Evolutionary conservation across 2,888 invertebrate genomes (phyloP), one percentile per base, ranked within the genome.

Genomic region (Hemistola chrysoprasaria): DNA sequence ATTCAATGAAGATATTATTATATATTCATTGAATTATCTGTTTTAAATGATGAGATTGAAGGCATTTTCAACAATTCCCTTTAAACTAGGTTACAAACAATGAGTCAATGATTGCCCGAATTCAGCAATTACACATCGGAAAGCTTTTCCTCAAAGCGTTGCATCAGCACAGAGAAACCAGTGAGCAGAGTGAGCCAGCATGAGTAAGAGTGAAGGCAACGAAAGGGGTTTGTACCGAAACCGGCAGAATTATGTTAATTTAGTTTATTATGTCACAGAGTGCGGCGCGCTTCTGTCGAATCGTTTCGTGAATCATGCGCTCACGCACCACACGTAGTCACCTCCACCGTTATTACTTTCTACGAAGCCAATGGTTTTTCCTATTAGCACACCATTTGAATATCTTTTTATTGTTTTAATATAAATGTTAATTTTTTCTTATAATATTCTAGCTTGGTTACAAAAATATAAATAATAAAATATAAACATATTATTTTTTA

Each of bases 331-430:
- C 67, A 68, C 76, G 70, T 70, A 69, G 70, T 64, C 61, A 57
- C 59, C 59, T 63, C 64, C 68, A 83, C 86, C 86, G 86, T 87
- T 86, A 85, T 81, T 85, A 85, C 84, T 86, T 86, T 85, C 85
- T 83, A 78, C 74, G 65, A 71, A 62, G 61, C 50, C 53, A 60
- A 61, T 67, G 65, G 62, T 56, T 69, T 67, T 65, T 58, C 64
- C 63, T 63, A 59, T 61, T 58, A 53, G 51, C 45, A 42, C 51
- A 50, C 51, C 6, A 25, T 35, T 43, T 40, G 39, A 26, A 22
- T 39, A 30, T 47, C 40, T 34, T 50, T 34, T 37, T 32, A 31
- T 41, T 22, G 23, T 9, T 11, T 26, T 39, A 31, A 39, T 42
- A 6, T 37, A 10, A n/a, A n/a, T n/a, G n/a, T n/a, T n/a, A n/a